These are phyloP conservation scores for Drosophila baimaii DNA, from an alignment of 1,140 invertebrate genomes.

Conservation along the genomic window DNA sequence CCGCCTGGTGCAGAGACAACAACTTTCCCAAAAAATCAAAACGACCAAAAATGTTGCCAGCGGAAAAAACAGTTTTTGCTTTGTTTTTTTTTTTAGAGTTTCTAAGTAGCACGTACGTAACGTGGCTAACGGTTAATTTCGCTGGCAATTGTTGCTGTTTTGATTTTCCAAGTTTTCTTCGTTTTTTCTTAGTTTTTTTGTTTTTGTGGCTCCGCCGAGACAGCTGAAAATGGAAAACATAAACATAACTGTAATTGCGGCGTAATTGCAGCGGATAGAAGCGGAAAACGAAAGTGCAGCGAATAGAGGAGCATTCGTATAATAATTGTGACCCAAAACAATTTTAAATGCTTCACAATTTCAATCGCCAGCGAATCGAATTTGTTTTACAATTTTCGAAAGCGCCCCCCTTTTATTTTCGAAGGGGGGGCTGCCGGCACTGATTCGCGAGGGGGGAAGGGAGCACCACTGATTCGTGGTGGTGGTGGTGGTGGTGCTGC, in stretches of 20 bases:
- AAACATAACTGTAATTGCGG: constrained; percentile 55
- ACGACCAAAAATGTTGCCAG: constrained; percentile 22
- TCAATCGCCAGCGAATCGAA: constrained; percentile 51
- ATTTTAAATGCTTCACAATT: constrained; percentile 59
- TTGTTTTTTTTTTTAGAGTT: constrained; percentile 16
- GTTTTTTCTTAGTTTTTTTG: constrained; percentile 1
- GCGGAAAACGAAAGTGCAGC: constrained; percentile 61
- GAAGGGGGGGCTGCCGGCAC: constrained; percentile 22
- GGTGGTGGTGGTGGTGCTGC: background rate
- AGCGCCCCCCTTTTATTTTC: constrained; percentile 18
- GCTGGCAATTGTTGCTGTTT: constrained; percentile 33
- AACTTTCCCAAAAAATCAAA: constrained; percentile 41
- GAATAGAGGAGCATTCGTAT: constrained; percentile 32
- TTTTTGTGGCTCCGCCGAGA: constrained; percentile 7
- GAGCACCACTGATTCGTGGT: background rate
- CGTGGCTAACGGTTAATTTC: constrained; percentile 54
- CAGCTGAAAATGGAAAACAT: constrained; percentile 29
- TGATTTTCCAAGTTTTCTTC: constrained; percentile 8
- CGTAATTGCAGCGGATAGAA: constrained; percentile 48
- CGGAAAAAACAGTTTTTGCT: constrained; percentile 22
- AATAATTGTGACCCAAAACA: constrained; percentile 52
- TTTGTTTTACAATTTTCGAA: constrained; percentile 57
- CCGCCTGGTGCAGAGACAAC: background rate
- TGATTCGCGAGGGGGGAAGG: background rate
- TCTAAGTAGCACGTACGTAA: constrained; percentile 62